Base-by-base conservation (phyloP, 2,113 vertebrate genomes). In the Alosa alosa region DNA sequence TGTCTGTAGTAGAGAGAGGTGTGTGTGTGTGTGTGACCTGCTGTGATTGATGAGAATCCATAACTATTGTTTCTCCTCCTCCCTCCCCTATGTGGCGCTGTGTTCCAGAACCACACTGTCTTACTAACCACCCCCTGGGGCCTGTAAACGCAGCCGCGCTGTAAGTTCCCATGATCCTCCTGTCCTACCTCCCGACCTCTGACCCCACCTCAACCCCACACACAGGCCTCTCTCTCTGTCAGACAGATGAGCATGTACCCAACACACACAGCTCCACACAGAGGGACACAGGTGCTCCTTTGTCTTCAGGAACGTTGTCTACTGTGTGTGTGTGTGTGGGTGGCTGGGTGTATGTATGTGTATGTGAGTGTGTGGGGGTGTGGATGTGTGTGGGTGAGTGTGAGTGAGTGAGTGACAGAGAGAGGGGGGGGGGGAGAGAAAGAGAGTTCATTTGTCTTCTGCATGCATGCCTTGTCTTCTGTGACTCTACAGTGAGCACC, bases 51-150 rank as follows among this genome's bases (percentile, higher is more conserved):
- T 83, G 60, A 83, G 84, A 88, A 68, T 90, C 91, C 87, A 86
- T 88, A 64, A 89, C 88, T 92, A 86, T 31, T 90, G 90, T 89
- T 87, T 84, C 86, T 85, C 84, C 82, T 89, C 93, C 93, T 94
- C 90, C 94, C 95, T 95, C 94, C 96, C 89, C 93, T 36, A 78
- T 78, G 72, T 78, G 72, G 92, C 96, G 95, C 96, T 95, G 96
- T 94, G 94, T 95, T 97, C 96, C 96, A 99, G 98, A 99, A 97
- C 96, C 98, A 98, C 96, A 97, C 96, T 97, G 96, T 99, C 97
- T 98, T 98, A 98, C 96, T 99, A 97, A 98, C 97, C 95, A 94
- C 98, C 96, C 98, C 98, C 91, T 99, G 98, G 98, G 97, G 97
- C 97, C 96, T 97, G 95, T 99, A 99, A 97, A 84, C 81, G 82